Evolutionary conservation across 2,888 invertebrate species (phyloP).

Genomic region (Metalampra italica): DNA sequence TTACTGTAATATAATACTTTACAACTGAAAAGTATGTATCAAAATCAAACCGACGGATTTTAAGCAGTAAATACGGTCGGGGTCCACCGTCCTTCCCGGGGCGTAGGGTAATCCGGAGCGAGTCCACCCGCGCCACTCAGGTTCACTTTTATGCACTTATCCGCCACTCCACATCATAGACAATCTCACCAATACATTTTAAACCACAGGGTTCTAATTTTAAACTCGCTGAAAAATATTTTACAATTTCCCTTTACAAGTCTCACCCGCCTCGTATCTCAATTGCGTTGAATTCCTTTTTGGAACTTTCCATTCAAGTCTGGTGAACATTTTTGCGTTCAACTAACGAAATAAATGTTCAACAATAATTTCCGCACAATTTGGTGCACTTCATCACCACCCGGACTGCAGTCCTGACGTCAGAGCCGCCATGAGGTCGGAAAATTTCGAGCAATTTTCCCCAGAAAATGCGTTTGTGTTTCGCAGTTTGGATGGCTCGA

Average conservation of each 20-base stretch:
- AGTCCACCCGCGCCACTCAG: neutral
- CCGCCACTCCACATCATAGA: neutral
- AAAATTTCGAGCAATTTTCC: constrained; percentile 72
- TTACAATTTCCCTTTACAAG: neutral
- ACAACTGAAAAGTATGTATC: neutral
- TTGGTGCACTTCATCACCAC: constrained; percentile 13
- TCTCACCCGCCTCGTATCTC: neutral
- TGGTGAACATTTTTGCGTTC: neutral
- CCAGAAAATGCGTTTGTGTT: constrained; percentile 28
- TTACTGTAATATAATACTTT: neutral
- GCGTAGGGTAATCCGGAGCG: neutral
- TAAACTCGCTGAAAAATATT: neutral
- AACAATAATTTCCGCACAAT: constrained; percentile 3
- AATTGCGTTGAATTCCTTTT: neutral
- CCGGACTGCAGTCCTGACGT: constrained; percentile 36
- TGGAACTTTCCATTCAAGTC: neutral
- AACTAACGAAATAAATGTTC: constrained; percentile 6
- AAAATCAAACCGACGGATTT: neutral
- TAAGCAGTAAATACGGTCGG: neutral
- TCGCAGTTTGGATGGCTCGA: constrained; percentile 29
- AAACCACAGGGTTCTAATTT: neutral
- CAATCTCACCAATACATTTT: neutral
- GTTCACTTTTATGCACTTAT: constrained; percentile 5
- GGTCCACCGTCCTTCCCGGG: neutral
- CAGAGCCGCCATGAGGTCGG: constrained; percentile 45